A percentile compares a stretch with the other conserved stretches of the same genome.
phyloP scores from a whole-genome alignment of 2,888 invertebrate genomes.

The Pseudococcus longispinus region DNA sequence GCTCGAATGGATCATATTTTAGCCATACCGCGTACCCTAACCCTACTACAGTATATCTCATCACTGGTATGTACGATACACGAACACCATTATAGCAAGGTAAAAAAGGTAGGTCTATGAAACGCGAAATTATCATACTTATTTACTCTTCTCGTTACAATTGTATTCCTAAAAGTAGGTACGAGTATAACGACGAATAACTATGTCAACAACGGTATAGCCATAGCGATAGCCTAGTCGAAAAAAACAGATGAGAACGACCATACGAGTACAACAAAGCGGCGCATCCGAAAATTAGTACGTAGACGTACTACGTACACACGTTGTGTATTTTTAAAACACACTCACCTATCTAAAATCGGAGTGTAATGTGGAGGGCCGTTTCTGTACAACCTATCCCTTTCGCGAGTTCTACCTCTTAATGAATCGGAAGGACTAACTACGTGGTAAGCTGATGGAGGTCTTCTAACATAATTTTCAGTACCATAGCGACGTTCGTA shows the following conservation, averaged over 20 bases:
- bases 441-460: slow-evolving; percentile 61
- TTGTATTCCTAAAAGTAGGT: background rate
- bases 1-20: background rate
- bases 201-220: background rate
- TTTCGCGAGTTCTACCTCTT: slow-evolving; percentile 62
- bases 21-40: background rate
- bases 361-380: slow-evolving; percentile 63
- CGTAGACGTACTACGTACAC: background rate
- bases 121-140: background rate
- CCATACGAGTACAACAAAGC: background rate
- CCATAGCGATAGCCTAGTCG: background rate
- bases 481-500: slow-evolving; percentile 64
- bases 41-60: background rate
- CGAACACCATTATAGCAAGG: background rate
- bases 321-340: background rate
- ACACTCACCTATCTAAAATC: slow-evolving; percentile 62
- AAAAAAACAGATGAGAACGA: background rate
- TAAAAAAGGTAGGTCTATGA: background rate
- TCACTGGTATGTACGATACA: background rate
- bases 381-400: slow-evolving; percentile 65
- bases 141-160: background rate
- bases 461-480: slow-evolving; percentile 59
- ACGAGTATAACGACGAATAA: too few relatives aligned
- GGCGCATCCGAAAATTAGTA: background rate
- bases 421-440: slow-evolving; percentile 61